phyloP scores from a whole-genome alignment of 2,113 vertebrate genomes.

The Takifugu bimaculatus region DNA sequence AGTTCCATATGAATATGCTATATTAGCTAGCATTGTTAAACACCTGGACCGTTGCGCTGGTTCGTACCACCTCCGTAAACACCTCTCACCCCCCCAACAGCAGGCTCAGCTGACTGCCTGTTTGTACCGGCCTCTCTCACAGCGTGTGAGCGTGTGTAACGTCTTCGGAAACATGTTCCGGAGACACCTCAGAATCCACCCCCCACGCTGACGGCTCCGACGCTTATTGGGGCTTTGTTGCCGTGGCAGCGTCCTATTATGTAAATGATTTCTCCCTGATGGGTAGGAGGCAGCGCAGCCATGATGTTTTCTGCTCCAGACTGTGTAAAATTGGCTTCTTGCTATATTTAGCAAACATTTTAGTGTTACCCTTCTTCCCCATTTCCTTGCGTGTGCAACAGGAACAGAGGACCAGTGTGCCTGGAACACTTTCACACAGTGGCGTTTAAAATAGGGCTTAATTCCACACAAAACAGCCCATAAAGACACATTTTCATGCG shows the following conservation, averaged over 20 bases:
- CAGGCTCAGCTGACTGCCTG: constrained; percentile 16
- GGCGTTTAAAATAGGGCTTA: constrained; percentile 13
- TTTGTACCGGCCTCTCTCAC: constrained; percentile 11
- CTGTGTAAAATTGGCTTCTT: constrained; percentile 65
- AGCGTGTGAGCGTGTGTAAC: constrained; percentile 1
- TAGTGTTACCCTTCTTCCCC: constrained; percentile 48
- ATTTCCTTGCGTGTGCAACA: constrained; percentile 36
- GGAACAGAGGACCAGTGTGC: constrained; percentile 44
- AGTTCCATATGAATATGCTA: too few relatives aligned
- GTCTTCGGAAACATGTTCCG: constrained; percentile 4
- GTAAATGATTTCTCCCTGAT: constrained; percentile 64
- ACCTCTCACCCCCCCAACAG: constrained; percentile 16
- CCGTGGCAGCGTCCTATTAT: constrained; percentile 70
- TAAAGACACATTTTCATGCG: constrained; percentile 11
- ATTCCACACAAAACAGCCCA: constrained; percentile 4
- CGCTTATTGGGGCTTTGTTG: constrained; percentile 62
- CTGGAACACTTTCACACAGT: constrained; percentile 39
- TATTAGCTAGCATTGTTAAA: too few relatives aligned
- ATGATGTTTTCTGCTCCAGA: constrained; percentile 63
- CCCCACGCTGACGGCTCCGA: constrained; percentile 42
- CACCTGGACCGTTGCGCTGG: too few relatives aligned
- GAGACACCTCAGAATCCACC: constrained; percentile 38
- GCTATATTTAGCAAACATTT: constrained; percentile 70
- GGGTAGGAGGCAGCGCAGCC: constrained; percentile 53
- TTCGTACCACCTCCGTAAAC: background rate